These are phyloP conservation scores for Leistus spinibarbis DNA, from an alignment of 2,888 invertebrate genomes.

Conservation along the genomic window DNA sequence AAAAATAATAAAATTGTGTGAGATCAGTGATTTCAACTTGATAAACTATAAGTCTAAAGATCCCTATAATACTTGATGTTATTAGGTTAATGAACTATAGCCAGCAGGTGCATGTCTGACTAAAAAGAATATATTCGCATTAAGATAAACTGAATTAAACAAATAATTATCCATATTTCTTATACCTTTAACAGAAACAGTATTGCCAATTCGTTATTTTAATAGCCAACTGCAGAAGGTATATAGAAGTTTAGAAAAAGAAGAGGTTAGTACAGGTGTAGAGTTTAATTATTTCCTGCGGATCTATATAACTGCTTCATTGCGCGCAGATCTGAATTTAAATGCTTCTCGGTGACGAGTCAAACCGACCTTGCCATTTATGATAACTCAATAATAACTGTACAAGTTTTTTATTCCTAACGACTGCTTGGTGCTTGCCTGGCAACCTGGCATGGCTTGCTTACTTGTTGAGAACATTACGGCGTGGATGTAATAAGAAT, in stretches of 20 bases:
- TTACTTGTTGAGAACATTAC: neutral
- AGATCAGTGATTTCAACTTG: too few relatives aligned
- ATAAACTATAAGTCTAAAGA: neutral
- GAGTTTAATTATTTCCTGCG: neutral
- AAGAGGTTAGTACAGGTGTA: neutral
- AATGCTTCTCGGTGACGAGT: slow-evolving; percentile 9
- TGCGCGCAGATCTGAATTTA: slow-evolving; percentile 24
- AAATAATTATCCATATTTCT: neutral
- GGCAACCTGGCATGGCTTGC: neutral
- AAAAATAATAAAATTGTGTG: too few relatives aligned
- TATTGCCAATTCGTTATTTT: neutral
- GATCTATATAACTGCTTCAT: neutral
- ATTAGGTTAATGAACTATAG: neutral
- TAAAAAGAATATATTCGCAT: neutral
- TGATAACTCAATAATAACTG: slow-evolving; percentile 11
- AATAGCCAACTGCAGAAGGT: neutral
- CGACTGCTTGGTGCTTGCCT: neutral
- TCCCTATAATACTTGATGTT: neutral
- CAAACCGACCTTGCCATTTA: slow-evolving; percentile 18
- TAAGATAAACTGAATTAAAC: neutral
- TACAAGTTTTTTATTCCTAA: neutral
- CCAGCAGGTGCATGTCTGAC: neutral
- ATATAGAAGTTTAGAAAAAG: neutral
- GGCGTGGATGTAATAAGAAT: neutral
- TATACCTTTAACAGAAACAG: neutral